Conservation (phyloP, 2,797 vertebrate genomes). For the Phylloscopus collybita region DNA sequence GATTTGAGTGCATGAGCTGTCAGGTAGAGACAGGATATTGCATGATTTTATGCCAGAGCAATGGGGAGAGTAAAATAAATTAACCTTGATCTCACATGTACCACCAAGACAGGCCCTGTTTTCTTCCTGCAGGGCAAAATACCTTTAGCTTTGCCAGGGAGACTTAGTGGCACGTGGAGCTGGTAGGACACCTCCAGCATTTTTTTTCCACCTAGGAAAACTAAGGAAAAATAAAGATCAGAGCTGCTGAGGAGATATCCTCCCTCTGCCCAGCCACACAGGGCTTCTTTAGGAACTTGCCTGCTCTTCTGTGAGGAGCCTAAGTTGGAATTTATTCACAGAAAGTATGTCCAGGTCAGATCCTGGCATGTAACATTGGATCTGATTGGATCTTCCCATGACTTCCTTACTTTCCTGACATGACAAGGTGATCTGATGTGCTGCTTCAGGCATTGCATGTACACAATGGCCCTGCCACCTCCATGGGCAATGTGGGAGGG, state of each 20-base stretch:
- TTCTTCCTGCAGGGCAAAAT: not conserved
- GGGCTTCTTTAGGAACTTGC: not conserved
- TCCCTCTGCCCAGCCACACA: not conserved
- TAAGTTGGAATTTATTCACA: not conserved
- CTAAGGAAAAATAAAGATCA: not conserved
- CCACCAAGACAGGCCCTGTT: not conserved
- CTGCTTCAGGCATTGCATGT: not conserved
- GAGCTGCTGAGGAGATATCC: not conserved
- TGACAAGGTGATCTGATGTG: not conserved
- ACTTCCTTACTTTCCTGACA: not conserved
- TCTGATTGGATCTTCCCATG: not conserved
- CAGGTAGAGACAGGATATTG: not conserved
- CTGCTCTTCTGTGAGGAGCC: not conserved
- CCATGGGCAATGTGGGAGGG: fast-evolving
- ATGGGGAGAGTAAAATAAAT: not conserved
- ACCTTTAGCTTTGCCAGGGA: not conserved
- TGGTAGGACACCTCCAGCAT: not conserved
- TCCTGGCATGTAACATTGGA: not conserved
- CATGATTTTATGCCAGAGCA: not conserved
- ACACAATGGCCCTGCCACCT: not conserved
- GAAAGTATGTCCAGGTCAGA: not conserved
- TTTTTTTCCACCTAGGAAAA: not conserved
- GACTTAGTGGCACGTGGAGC: not conserved
- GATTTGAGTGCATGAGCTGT: not conserved
- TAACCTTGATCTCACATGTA: not conserved